Evolutionary conservation across 1,140 invertebrate genomes (phyloP), one percentile per base, ranked within the genome.

Genomic region (Agrypnia vestita): DNA sequence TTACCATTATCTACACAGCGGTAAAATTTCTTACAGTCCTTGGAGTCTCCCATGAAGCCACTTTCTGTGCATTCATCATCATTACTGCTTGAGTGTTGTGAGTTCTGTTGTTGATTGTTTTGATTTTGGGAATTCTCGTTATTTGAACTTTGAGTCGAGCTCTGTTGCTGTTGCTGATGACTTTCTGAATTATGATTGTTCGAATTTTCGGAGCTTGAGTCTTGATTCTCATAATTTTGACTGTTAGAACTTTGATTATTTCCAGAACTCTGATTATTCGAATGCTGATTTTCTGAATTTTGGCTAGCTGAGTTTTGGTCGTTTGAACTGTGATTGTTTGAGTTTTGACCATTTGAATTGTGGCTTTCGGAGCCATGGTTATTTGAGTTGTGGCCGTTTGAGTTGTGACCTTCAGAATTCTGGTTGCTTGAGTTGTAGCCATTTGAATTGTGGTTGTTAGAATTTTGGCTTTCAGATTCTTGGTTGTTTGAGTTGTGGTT

Each of bases 21-120:
- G 84, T 94, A 95, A 85, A 96, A 96, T 85, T 94, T 94, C 77
- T 89, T 91, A 83, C 95, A 96, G 85, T 96, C 91, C 80, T 90
- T 86, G 11, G 90, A 87, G 89, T 95, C 91, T 25, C 91, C 90
- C 80, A 92, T 89, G 87, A 94, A 95, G 84, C 94, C 94, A 89
- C 94, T 93, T 78, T 87, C 80, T 75, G 82, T 82, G 85, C 90
- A 88, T 80, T 87, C 84, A 46, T 81, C 80, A 72, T 55, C 69
- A 12, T 49, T 25, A 56, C 9, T 56, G 11, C 19, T n/a, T 12
- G 56, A 25, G 13, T 62, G 61, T 47, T 76, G 71, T 11, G 46
- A 21, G 13, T 71, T 49, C 10, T 71, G 19, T 0, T 44, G 4
- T 47, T 47, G 53, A 43, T 44, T 59, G 9, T 47, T 47, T 76